phyloP scores from a whole-genome alignment of 2,888 invertebrate genomes.

The Synanthedon myopaeformis region DNA sequence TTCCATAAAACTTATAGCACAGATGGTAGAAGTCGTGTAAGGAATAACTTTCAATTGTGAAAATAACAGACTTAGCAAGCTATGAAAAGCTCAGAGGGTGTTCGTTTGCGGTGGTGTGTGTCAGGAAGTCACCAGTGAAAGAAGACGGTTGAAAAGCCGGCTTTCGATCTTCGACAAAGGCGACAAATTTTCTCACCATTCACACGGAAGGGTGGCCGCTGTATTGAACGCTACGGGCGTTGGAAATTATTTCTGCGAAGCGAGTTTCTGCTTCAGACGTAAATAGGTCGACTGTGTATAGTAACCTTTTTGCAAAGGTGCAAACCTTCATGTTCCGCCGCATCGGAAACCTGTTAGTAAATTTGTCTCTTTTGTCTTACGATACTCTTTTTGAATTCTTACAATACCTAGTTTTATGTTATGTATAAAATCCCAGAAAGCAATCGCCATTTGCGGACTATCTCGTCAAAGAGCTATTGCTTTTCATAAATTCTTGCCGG shows the following conservation, averaged over 20 bases:
- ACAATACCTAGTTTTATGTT: no score
- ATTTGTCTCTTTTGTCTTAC: not conserved
- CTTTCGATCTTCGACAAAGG: constrained; percentile 28
- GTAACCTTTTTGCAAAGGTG: not conserved
- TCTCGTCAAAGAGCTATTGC: no score
- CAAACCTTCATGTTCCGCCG: not conserved
- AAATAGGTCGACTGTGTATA: constrained; percentile 35
- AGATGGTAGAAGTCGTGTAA: not conserved
- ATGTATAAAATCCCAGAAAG: no score
- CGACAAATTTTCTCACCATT: constrained; percentile 43
- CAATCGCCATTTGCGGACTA: no score
- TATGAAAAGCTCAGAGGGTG: not conserved
- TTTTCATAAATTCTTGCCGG: no score
- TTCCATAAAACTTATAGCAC: not conserved
- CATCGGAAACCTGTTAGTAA: not conserved
- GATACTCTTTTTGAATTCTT: not conserved
- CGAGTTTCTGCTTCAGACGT: constrained; percentile 42
- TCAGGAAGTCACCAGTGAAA: constrained; percentile 19
- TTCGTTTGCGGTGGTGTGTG: not conserved
- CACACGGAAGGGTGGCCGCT: constrained; percentile 30
- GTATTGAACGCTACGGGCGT: constrained; percentile 27
- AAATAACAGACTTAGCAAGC: no score
- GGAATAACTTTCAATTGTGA: no score
- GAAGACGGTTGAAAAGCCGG: constrained; percentile 24
- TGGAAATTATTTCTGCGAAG: constrained; percentile 45